phyloP scores from a whole-genome alignment of 1,140 invertebrate species.

The Sesamia nonagrioides region DNA sequence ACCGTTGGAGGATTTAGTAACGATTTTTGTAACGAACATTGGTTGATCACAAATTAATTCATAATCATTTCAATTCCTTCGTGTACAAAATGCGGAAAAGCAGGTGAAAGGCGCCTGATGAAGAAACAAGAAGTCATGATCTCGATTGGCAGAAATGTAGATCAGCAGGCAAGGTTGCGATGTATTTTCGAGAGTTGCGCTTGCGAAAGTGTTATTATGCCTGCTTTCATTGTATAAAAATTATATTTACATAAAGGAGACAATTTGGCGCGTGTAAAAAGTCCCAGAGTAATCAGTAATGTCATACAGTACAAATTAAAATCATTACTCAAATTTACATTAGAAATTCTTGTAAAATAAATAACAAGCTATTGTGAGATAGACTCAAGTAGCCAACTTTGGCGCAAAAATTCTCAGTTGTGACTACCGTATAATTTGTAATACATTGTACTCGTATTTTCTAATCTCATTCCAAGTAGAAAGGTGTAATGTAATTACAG shows the following conservation, averaged over 20 bases:
- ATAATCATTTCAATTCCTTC: too few relatives aligned
- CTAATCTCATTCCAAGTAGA: slow-evolving; percentile 25
- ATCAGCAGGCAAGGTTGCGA: not conserved
- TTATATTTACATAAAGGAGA: not conserved
- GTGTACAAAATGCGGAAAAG: not conserved
- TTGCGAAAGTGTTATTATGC: not conserved
- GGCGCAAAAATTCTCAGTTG: not conserved
- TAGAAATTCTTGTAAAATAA: slow-evolving; percentile 1
- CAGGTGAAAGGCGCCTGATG: not conserved
- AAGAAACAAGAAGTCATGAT: not conserved
- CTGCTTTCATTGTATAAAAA: not conserved
- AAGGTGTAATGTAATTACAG: slow-evolving; percentile 28
- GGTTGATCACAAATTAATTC: too few relatives aligned
- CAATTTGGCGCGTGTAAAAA: not conserved
- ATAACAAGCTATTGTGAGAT: slow-evolving; percentile 14
- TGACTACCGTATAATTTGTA: slow-evolving; percentile 11
- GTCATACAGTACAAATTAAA: not conserved
- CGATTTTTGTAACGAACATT: too few relatives aligned
- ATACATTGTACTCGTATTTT: slow-evolving; percentile 22
- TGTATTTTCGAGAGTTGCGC: not conserved
- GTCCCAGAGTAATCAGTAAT: not conserved
- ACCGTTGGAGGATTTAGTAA: too few relatives aligned
- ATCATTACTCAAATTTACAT: not conserved
- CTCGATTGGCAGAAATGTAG: not conserved
- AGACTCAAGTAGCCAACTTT: not conserved